Evolutionary conservation across 23 tunicate genomes (phyloP).

Genomic region (Clavelina lepadiformis): DNA sequence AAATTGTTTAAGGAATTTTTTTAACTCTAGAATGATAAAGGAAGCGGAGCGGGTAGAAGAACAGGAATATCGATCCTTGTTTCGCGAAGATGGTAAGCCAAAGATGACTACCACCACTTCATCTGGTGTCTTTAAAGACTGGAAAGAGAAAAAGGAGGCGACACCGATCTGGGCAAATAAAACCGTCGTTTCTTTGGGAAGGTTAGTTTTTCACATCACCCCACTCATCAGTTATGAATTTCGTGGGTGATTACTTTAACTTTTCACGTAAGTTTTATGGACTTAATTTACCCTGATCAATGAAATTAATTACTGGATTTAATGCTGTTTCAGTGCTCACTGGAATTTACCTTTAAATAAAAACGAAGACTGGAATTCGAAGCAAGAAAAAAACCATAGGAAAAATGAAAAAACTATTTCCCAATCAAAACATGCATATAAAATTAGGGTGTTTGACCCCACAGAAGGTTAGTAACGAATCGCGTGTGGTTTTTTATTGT

Average conservation of each 20-base stretch:
- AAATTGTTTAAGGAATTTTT: neutral
- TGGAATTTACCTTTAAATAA: constrained; percentile 76
- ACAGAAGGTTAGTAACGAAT: constrained; percentile 2
- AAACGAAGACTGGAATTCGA: constrained; percentile 51
- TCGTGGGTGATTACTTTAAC: neutral
- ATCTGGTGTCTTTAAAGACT: constrained; percentile 21
- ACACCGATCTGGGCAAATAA: constrained; percentile 70
- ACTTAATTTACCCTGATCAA: too few relatives aligned
- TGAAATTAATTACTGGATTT: neutral
- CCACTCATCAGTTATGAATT: too few relatives aligned
- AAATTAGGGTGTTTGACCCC: constrained; percentile 13
- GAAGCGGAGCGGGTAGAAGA: constrained; percentile 39
- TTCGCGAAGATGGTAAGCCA: constrained; percentile 41
- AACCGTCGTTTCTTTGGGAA: constrained; percentile 65
- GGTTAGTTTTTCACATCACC: constrained; percentile 22
- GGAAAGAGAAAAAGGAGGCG: constrained; percentile 15
- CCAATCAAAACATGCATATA: constrained; percentile 11
- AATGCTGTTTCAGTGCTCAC: constrained; percentile 32
- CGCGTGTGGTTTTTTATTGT: neutral
- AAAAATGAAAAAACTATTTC: constrained; percentile 1
- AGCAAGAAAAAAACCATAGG: neutral
- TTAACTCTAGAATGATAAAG: constrained; percentile 6
- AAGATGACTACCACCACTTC: constrained; percentile 23
- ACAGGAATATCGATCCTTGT: constrained; percentile 11
- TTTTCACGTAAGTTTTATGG: neutral